A percentile compares a stretch with the other conserved stretches of the same genome.
Conservation (phyloP, 2,797 vertebrate species). For the Gorsachius magnificus region DNA sequence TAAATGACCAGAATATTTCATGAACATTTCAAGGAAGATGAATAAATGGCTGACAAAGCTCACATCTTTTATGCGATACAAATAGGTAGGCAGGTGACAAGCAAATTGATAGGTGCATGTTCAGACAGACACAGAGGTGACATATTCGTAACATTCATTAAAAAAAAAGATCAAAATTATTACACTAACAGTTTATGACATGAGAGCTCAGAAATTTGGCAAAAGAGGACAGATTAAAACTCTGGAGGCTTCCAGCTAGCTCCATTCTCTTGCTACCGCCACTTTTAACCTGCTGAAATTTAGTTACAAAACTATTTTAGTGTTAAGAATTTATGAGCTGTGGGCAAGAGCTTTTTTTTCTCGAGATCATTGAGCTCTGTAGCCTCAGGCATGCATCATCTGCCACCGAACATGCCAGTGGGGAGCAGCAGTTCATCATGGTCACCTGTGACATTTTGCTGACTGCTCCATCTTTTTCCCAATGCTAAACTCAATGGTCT, state of each 20-base stretch:
- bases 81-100: not conserved
- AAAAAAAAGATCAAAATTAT: not conserved
- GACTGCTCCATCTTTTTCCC: slow-evolving; percentile 25
- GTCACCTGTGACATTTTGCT: slow-evolving; percentile 39
- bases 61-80: not conserved
- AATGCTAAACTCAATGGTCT: not conserved
- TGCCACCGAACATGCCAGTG: not conserved
- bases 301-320: not conserved
- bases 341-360: not conserved
- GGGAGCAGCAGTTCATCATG: not conserved
- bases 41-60: slow-evolving; percentile 9
- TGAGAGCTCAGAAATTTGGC: not conserved
- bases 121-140: not conserved
- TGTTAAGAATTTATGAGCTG: slow-evolving; percentile 10
- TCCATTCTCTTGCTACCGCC: not conserved
- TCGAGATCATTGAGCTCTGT: not conserved
- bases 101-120: not conserved
- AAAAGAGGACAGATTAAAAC: not conserved
- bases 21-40: not conserved
- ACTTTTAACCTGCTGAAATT: not conserved
- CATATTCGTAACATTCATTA: not conserved
- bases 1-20: slow-evolving; percentile 22
- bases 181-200: not conserved
- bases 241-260: not conserved
- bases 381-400: not conserved